Evolutionary conservation across 2,113 vertebrate genomes (phyloP), one percentile per base, ranked within the genome.

Genomic region (Notiomystis cincta): DNA sequence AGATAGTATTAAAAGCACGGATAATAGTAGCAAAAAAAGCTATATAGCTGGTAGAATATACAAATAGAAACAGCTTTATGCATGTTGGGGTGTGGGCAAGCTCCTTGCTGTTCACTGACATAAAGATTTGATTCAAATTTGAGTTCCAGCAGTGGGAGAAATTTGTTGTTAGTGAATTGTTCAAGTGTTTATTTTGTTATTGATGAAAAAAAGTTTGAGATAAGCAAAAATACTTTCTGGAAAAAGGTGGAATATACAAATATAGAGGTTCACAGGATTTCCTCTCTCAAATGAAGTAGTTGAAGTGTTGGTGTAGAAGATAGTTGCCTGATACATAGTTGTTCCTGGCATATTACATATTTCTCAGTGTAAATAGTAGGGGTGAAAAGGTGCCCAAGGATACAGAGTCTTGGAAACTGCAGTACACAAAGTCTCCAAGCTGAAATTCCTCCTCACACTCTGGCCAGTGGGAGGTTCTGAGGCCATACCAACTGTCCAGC

Each of bases 401-500:
- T 57, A 7, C 4, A 16, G 35, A 28, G 15, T 8, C n/a, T 47
- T 61, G n/a, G 45, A 42, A 90, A 7, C 42, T 22, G 11, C 38
- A 38, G 7, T 12, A 12, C 22, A 2, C 4, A 2, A 25, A 45
- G 25, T 47, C 58, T 16, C 25, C 1, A 1, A 2, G 28, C 33
- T 73, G 72, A 23, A 77, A 73, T 56, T 13, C 13, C 44, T 60
- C 9, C 44, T 86, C 18, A 1, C 15, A 0, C 33, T 57, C 9
- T 4, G 51, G 27, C n/a, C n/a, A 10, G 13, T 0, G 1, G 30
- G 33, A 65, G 58, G 37, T 19, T 67, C 30, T 51, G 81, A 31
- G 61, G 31, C 44, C 31, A 0, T 45, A 47, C 37, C 2, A 0
- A 31, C 3, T 3, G 5, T 28, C 27, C 53, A n/a, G 33, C 35